Base-by-base conservation (phyloP, 2,113 vertebrate species). In the Bagarius yarrelli region DNA sequence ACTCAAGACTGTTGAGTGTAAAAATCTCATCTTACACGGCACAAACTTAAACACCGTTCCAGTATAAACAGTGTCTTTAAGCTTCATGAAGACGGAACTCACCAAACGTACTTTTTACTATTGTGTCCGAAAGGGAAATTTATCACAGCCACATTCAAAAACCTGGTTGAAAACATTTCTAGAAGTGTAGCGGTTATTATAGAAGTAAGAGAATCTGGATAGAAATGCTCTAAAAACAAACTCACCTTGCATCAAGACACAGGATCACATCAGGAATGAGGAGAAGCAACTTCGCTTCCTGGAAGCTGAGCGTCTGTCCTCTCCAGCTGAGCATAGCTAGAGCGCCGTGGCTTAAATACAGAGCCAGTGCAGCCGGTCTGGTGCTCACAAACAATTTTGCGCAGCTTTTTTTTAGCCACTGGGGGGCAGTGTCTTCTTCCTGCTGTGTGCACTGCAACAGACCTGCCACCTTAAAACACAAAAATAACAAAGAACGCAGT, bases 311-410 rank as follows among this genome's bases (percentile, higher is more conserved):
- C 3, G 81, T 87, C 59, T 91, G 86, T 0, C 85, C 86, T 87
- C 91, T 95, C 97, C 96, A 98, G 79, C 92, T 94, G 87, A 99
- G 59, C 97, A 99, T 98, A 21, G 96, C 96, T 79, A 99, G 90
- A 0, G 95, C 94, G 16, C 97, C 98, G 12, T 98, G 97, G 85
- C 95, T 96, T 59, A 99, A 91, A 83, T 94, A 97, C 47, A 98
- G 88, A 52, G 93, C 91, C 27, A 93, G 89, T 0, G 92, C 88
- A 0, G 79, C 86, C 0, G 94, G 91, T 25, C 94, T 84, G 0
- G 82, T 40, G 0, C 83, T 78, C 0, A 4, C 16, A 16, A 92
- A 97, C 32, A 97, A 90, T 32, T 69, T 63, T 30, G 85, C 84
- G 72, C 95, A 96, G 86, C 21, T 92, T 55, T 70, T 87, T 84